Conservation (phyloP, 2,113 vertebrate species). For the Xiphophorus hellerii region DNA sequence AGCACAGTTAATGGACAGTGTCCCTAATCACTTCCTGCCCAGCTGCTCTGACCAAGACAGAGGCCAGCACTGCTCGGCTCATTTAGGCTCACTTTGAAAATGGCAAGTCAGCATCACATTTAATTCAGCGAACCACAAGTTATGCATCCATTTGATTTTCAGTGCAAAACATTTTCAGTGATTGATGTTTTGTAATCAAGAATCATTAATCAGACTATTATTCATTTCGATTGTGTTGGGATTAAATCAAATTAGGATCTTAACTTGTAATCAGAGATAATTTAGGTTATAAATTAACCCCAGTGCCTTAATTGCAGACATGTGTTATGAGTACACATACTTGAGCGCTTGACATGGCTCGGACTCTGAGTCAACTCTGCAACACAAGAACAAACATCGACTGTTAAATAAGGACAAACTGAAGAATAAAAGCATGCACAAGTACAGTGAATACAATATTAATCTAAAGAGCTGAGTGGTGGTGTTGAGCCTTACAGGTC, state of each 20-base stretch:
- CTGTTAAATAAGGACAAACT: slow-evolving; percentile 27
- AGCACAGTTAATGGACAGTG: slow-evolving; percentile 23
- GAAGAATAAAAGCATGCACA: slow-evolving; percentile 10
- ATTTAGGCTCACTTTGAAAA: slow-evolving; percentile 16
- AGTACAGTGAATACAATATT: slow-evolving; percentile 12
- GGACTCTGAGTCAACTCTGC: slow-evolving; percentile 64
- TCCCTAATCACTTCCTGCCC: slow-evolving; percentile 47
- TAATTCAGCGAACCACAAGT: not conserved
- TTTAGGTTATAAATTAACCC: slow-evolving; percentile 11
- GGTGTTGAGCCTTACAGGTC: not conserved
- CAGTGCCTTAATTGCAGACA: slow-evolving; percentile 17
- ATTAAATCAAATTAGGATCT: not conserved
- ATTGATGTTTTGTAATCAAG: slow-evolving; percentile 1
- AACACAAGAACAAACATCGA: slow-evolving; percentile 64
- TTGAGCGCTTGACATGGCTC: slow-evolving; percentile 55
- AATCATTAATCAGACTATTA: slow-evolving; percentile 19
- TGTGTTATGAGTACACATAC: slow-evolving; percentile 48
- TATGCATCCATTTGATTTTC: not conserved
- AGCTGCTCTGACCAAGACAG: slow-evolving; percentile 12
- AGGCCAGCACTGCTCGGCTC: not conserved
- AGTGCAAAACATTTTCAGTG: not conserved
- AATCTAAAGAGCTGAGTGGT: slow-evolving; percentile 4
- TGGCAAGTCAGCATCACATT: not conserved
- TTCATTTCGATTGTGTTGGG: slow-evolving; percentile 10
- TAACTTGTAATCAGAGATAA: slow-evolving; percentile 11